A percentile compares a stretch with the other conserved stretches of the same genome.
Evolutionary conservation across 1,140 invertebrate species (phyloP).

Genomic region (Drosophila littoralis): DNA sequence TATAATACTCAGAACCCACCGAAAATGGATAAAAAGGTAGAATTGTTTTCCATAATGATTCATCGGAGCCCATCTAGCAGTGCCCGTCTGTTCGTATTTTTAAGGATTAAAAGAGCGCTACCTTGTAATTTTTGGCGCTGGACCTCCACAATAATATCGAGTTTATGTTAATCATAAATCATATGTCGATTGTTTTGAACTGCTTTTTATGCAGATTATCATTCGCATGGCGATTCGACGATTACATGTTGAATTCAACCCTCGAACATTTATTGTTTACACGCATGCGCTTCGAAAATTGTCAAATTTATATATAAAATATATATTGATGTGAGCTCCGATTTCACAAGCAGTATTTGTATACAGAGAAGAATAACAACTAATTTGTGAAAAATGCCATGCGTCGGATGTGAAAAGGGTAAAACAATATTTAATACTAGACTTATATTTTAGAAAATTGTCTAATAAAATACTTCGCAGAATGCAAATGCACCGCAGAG

Average conservation of each 20-base stretch:
- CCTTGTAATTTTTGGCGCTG: no score
- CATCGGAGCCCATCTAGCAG: no score
- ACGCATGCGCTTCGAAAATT: slow-evolving; percentile 47
- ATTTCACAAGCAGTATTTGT: background rate
- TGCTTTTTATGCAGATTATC: no score
- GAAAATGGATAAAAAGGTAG: no score
- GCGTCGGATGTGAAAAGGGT: slow-evolving; percentile 75
- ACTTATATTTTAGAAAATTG: background rate
- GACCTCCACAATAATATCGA: no score
- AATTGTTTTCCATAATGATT: no score
- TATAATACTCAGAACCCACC: no score
- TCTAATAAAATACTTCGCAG: slow-evolving; percentile 62
- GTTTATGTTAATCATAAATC: no score
- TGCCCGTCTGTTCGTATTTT: no score
- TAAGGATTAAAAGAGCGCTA: no score
- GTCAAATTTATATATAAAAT: slow-evolving; percentile 11
- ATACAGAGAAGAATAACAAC: background rate
- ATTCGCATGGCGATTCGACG: background rate
- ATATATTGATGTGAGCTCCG: background rate
- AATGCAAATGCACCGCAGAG: slow-evolving; percentile 85
- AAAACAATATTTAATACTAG: background rate
- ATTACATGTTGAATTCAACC: slow-evolving; percentile 21
- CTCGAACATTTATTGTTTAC: background rate
- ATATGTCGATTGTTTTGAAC: no score
- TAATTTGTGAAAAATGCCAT: slow-evolving; percentile 62